A percentile compares a stretch with the other conserved stretches of the same genome.
These are phyloP conservation scores for Sebastes melanostomus DNA, from an alignment of 2,797 vertebrate genomes.

Conservation along the genomic window DNA sequence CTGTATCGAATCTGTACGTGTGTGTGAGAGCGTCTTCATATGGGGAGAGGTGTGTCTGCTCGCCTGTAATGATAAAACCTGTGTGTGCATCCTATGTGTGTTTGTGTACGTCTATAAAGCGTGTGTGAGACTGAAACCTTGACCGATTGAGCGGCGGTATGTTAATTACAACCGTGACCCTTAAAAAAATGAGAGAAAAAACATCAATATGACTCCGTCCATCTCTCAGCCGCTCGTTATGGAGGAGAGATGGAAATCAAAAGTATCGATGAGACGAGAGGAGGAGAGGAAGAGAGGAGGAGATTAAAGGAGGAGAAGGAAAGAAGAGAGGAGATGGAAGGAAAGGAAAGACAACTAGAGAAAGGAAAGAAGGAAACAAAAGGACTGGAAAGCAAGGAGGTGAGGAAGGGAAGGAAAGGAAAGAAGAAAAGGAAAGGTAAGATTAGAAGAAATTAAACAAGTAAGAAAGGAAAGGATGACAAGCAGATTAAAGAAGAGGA, in stretches of 20 bases:
- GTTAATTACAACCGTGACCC: conserved; percentile 67
- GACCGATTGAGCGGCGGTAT: conserved; percentile 53
- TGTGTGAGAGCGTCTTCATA: conserved; percentile 8
- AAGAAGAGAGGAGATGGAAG: neutral
- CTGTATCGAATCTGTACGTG: conserved; percentile 27
- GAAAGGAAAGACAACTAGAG: neutral
- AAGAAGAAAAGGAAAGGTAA: neutral
- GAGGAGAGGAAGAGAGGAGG: neutral
- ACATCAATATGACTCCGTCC: conserved; percentile 62
- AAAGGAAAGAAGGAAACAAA: neutral
- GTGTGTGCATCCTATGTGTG: neutral
- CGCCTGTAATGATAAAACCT: conserved; percentile 12
- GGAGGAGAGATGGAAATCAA: conserved; percentile 66
- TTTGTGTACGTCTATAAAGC: neutral
- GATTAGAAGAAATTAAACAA: too few relatives aligned
- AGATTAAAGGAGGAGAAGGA: neutral
- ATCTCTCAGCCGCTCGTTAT: conserved; percentile 61
- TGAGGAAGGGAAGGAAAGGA: neutral
- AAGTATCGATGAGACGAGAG: conserved; percentile 70
- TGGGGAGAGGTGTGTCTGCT: conserved; percentile 9
- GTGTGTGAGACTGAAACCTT: conserved; percentile 39
- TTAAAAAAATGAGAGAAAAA: conserved; percentile 42
- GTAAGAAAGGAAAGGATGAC: neutral
- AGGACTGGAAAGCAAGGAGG: neutral
- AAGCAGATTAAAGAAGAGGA: neutral